Conservation (phyloP, 2,888 invertebrate species). For the Drosophila flavopinicola region DNA sequence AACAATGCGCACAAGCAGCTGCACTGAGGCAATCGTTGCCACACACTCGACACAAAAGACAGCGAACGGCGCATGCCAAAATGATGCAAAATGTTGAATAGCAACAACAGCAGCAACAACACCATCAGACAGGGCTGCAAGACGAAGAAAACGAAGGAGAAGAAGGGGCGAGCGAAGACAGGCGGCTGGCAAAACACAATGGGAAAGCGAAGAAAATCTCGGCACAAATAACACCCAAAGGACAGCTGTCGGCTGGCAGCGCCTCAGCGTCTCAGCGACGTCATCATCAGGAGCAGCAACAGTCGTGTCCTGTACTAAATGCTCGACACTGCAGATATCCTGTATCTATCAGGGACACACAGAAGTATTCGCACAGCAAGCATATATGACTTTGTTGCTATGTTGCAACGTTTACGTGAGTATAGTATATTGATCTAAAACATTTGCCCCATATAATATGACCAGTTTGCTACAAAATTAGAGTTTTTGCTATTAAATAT, state of each 20-base stretch:
- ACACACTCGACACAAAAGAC: conserved; percentile 1
- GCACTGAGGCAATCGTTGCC: not conserved
- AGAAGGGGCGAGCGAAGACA: conserved; percentile 11
- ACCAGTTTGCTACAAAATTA: too few species aligned
- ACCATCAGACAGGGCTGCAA: too few species aligned
- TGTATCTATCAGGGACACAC: too few species aligned
- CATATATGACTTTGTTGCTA: too few species aligned
- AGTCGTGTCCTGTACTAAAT: too few species aligned
- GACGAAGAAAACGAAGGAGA: conserved; percentile 17
- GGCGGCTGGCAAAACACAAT: conserved; percentile 57
- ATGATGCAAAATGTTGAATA: conserved; percentile 5
- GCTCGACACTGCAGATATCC: not conserved
- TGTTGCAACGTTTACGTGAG: too few species aligned
- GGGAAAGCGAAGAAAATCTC: conserved; percentile 58
- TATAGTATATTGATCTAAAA: too few species aligned
- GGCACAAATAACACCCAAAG: conserved; percentile 63
- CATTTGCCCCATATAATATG: too few species aligned
- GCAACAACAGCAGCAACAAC: too few species aligned
- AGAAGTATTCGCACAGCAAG: too few species aligned
- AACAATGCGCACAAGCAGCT: conserved; percentile 38
- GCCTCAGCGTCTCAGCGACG: conserved; percentile 5
- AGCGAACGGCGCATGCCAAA: conserved; percentile 19
- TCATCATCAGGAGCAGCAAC: conserved; percentile 16
- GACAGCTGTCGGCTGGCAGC: conserved; percentile 63
- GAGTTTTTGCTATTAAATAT: too few species aligned